Evolutionary conservation across 2,113 vertebrate species (phyloP), one percentile per base, ranked within the genome.

Genomic region (Scytalopus superciliaris): DNA sequence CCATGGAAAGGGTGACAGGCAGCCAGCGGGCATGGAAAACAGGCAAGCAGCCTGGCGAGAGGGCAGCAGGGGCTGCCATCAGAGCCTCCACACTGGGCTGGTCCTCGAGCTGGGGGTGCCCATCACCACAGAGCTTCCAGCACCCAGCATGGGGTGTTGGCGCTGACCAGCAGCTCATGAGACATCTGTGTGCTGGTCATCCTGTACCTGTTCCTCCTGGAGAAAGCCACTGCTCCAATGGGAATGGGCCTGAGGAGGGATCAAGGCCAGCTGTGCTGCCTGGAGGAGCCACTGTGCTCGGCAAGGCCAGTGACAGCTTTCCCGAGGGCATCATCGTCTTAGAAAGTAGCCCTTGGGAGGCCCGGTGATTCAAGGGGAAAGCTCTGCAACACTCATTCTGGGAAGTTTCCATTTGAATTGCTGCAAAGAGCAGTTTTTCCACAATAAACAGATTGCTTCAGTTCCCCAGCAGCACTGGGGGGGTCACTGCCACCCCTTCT

Each of bases 331-430:
- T 64, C 89, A 94, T 64, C 75, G 4, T 64, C 77, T 96, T 87
- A 19, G 95, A 96, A 87, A 96, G 85, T 63, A 2, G 45, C 78
- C 42, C 89, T 55, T 60, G 4, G 33, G 94, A 86, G 66, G 50
- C 24, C 2, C 2, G 57, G 81, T 92, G 92, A 95, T 97, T 97
- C 96, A 96, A 93, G 94, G 90, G 92, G 91, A 97, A 96, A 96
- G 95, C 96, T 96, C 92, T 69, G 95, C 84, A 85, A 92, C 59
- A 95, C 66, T 95, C 96, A 94, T 95, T 95, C 94, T 78, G 92
- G 96, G 94, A 97, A 96, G 96, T 97, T 97, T 97, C 96, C 93
- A 49, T 95, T 81, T 96, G 93, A 96, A 94, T 91, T 83, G 84
- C 95, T 60, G 88, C 89, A 91, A 90, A 96, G 94, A 95, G 40